Conservation (phyloP, 1,140 invertebrate genomes). For the Wiebesia pumilae region DNA sequence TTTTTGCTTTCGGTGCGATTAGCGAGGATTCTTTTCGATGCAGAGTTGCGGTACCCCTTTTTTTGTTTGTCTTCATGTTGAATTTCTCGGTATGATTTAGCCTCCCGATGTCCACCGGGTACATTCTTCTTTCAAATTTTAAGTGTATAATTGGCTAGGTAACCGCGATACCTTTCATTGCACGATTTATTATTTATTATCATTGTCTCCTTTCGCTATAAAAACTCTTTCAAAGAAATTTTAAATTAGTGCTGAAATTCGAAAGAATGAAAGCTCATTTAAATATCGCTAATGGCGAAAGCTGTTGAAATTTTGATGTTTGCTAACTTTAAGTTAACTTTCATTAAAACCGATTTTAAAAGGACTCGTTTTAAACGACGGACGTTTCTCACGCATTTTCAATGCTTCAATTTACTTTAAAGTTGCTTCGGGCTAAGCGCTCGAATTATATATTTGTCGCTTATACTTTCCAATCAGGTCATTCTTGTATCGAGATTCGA, state of each 20-base stretch:
- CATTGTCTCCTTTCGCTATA: background rate
- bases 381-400: background rate
- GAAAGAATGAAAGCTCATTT: background rate
- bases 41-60: background rate
- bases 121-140: background rate
- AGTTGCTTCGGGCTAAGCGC: background rate
- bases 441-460: background rate
- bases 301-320: background rate
- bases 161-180: background rate
- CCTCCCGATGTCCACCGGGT: background rate
- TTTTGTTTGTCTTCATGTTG: background rate
- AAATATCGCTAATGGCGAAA: background rate
- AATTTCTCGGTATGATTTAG: conserved; percentile 41
- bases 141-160: background rate
- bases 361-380: background rate
- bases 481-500: background rate
- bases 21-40: conserved; percentile 27
- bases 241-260: background rate
- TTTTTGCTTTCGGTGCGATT: conserved; percentile 23
- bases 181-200: background rate
- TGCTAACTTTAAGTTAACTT: background rate
- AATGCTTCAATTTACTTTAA: background rate
- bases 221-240: background rate
- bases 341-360: background rate
- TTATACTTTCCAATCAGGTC: background rate